These are phyloP conservation scores for Nemopilema nomurai DNA, from an alignment of 30 jellyfish, hydroid and myxozoan genomes.

Conservation along the genomic window DNA sequence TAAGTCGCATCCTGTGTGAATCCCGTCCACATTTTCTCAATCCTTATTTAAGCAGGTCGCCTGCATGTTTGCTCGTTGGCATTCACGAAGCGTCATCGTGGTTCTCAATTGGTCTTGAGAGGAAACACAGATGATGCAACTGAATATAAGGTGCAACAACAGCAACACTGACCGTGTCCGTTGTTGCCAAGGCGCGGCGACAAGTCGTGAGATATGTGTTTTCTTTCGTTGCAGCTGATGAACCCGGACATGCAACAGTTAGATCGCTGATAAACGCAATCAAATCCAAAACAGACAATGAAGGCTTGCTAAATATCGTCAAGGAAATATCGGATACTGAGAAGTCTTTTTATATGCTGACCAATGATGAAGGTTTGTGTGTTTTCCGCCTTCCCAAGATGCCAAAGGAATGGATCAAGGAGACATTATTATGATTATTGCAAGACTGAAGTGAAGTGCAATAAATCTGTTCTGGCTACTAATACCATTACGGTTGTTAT, in stretches of 20 bases:
- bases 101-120: too few relatives aligned
- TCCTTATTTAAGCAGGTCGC: too few relatives aligned
- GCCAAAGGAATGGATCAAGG: not conserved
- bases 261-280: conserved; percentile 81
- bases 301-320: conserved; percentile 52
- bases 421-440: too few relatives aligned
- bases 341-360: conserved; percentile 55
- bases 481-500: not conserved
- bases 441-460: too few relatives aligned
- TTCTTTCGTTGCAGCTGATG: conserved; percentile 42
- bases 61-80: too few relatives aligned
- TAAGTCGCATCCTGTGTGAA: not conserved
- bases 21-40: not conserved
- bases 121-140: too few relatives aligned
- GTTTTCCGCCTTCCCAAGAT: not conserved
- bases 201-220: too few relatives aligned
- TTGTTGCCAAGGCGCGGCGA: too few relatives aligned
- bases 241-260: conserved; percentile 80
- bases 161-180: too few relatives aligned
- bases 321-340: conserved; percentile 85
- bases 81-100: too few relatives aligned
- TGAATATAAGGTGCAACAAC: too few relatives aligned
- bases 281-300: conserved; percentile 67
- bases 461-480: too few relatives aligned
- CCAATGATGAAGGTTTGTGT: conserved; percentile 61